A percentile compares a stretch with the other conserved stretches of the same genome.
These are phyloP conservation scores for Ichneumon xanthorius DNA, from an alignment of 2,888 invertebrate genomes.

Conservation along the genomic window DNA sequence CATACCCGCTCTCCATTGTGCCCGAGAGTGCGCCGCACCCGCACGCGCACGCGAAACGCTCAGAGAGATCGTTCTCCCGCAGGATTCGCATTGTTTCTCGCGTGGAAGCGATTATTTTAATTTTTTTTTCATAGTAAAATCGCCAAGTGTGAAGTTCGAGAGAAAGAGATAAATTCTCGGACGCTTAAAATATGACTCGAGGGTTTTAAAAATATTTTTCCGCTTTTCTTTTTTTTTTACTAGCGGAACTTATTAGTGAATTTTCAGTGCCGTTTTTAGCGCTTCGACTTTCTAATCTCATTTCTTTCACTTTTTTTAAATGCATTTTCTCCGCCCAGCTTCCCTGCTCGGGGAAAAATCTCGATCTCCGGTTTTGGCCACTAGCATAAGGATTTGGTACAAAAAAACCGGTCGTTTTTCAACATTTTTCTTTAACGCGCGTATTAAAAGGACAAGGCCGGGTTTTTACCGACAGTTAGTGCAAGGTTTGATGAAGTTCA, in stretches of 20 bases:
- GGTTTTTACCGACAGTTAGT: too few species aligned
- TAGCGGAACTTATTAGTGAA: not conserved
- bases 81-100: conserved; percentile 6
- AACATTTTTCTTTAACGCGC: too few species aligned
- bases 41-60: not conserved
- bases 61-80: conserved; percentile 10
- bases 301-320: not conserved
- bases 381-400: too few species aligned
- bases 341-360: not conserved
- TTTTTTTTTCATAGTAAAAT: conserved; percentile 24
- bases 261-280: not conserved
- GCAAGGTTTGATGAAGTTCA: too few species aligned
- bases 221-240: not conserved
- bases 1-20: not conserved
- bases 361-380: not conserved
- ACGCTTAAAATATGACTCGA: not conserved
- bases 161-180: conserved; percentile 19
- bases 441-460: too few species aligned
- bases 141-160: conserved; percentile 39
- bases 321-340: not conserved
- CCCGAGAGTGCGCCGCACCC: conserved; percentile 16
- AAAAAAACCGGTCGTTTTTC: too few species aligned
- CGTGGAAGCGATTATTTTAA: conserved; percentile 26
- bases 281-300: not conserved
- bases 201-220: too few species aligned